Evolutionary conservation across 1,140 invertebrate genomes (phyloP).

Genomic region (Campoletis sonorensis): DNA sequence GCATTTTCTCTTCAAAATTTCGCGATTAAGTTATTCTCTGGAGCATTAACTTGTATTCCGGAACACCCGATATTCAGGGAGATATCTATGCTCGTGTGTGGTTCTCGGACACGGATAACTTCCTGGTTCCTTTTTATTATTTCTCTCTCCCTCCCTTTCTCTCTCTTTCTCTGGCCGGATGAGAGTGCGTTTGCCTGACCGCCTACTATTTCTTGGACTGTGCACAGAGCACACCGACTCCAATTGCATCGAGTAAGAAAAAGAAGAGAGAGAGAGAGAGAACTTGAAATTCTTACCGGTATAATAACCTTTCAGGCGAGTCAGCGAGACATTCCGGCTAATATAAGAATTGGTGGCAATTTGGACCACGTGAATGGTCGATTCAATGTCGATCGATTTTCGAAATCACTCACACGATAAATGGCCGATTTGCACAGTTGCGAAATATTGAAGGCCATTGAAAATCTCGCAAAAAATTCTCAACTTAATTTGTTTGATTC

Average conservation of each 20-base stretch:
- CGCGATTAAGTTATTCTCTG: no score
- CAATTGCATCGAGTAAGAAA: not conserved
- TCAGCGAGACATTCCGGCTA: slow-evolving; percentile 1
- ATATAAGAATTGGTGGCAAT: not conserved
- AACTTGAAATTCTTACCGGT: slow-evolving; percentile 34
- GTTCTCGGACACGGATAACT: slow-evolving; percentile 20
- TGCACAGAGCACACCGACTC: not conserved
- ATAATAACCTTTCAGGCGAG: slow-evolving; percentile 34
- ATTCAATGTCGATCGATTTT: not conserved
- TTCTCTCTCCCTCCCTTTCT: not conserved
- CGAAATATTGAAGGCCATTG: not conserved
- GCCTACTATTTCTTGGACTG: not conserved
- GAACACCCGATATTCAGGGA: no score
- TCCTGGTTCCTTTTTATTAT: slow-evolving; percentile 35
- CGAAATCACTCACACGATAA: no score
- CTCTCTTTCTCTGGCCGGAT: not conserved
- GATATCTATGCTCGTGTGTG: not conserved
- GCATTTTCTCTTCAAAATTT: no score
- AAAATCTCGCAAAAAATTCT: no score
- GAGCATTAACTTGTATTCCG: no score
- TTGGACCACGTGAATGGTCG: no score
- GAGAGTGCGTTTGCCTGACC: slow-evolving; percentile 18
- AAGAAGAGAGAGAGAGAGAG: not conserved
- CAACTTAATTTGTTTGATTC: no score
- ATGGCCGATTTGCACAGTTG: not conserved